phyloP scores from a whole-genome alignment of 2,888 invertebrate genomes.

The Coleophora flavipennella region DNA sequence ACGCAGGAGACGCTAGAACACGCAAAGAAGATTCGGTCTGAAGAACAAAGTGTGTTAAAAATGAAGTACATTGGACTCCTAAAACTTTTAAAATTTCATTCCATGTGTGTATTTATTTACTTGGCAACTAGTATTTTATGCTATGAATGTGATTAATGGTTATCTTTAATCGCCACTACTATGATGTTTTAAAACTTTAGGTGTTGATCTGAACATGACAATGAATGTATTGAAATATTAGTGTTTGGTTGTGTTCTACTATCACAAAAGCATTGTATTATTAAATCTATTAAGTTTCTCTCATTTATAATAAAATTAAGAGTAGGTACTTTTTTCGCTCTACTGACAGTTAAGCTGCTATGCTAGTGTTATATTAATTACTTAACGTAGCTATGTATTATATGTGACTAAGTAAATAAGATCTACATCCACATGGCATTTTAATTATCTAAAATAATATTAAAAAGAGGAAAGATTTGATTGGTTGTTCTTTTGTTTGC shows the following conservation, averaged over 20 bases:
- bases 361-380: conserved; percentile 18
- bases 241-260: neutral
- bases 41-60: conserved; percentile 19
- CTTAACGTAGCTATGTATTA: conserved; percentile 24
- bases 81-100: conserved; percentile 31
- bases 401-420: neutral
- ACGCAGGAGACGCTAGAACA: conserved; percentile 56
- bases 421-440: no score
- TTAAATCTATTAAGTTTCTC: neutral
- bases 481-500: no score
- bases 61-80: conserved; percentile 5
- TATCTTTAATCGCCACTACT: no score
- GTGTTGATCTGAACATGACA: no score
- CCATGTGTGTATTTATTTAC: conserved; percentile 31
- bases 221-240: no score
- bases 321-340: neutral
- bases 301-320: no score
- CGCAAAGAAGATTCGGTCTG: conserved; percentile 13
- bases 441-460: no score
- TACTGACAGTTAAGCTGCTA: neutral
- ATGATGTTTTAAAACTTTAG: no score
- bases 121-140: no score
- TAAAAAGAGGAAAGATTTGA: no score
- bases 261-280: neutral
- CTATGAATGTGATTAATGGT: neutral